A percentile compares a stretch with the other conserved stretches of the same genome.
phyloP scores from a whole-genome alignment of 2,113 vertebrate genomes.

The Poeciliopsis occidentalis region DNA sequence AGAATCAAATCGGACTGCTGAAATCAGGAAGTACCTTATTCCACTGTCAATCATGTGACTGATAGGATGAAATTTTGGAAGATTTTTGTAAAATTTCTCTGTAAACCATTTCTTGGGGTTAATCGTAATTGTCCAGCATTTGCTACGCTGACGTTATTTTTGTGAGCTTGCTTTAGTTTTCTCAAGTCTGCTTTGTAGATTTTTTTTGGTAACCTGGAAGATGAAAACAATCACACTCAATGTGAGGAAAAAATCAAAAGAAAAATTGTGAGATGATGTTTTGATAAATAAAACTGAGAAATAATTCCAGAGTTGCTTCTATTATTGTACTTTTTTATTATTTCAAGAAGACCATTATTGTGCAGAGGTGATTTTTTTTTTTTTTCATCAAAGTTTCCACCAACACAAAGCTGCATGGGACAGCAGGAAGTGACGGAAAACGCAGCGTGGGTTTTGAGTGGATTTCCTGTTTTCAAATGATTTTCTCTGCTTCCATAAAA shows the following conservation, averaged over 20 bases:
- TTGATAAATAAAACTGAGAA: slow-evolving; percentile 26
- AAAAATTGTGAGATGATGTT: slow-evolving; percentile 2
- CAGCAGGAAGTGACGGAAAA: no score
- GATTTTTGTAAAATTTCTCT: not conserved
- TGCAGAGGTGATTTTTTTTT: not conserved
- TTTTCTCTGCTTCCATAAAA: slow-evolving; percentile 13
- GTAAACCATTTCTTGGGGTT: not conserved
- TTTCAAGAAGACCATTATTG: not conserved
- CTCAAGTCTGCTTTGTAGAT: not conserved
- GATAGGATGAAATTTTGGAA: not conserved
- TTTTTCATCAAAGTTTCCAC: no score
- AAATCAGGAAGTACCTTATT: not conserved
- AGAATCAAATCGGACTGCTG: not conserved
- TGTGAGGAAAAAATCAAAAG: not conserved
- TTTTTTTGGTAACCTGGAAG: not conserved
- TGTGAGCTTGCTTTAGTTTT: not conserved
- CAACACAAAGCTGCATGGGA: no score
- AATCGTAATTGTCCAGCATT: not conserved
- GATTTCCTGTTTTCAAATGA: not conserved
- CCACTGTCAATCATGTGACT: not conserved
- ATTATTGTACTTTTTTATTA: not conserved
- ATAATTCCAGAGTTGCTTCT: not conserved
- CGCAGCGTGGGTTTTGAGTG: not conserved
- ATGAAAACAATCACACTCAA: not conserved
- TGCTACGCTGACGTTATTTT: not conserved